Evolutionary conservation across 2,113 vertebrate species (phyloP), one percentile per base, ranked within the genome.

Genomic region (Gymnocephalus cernua): DNA sequence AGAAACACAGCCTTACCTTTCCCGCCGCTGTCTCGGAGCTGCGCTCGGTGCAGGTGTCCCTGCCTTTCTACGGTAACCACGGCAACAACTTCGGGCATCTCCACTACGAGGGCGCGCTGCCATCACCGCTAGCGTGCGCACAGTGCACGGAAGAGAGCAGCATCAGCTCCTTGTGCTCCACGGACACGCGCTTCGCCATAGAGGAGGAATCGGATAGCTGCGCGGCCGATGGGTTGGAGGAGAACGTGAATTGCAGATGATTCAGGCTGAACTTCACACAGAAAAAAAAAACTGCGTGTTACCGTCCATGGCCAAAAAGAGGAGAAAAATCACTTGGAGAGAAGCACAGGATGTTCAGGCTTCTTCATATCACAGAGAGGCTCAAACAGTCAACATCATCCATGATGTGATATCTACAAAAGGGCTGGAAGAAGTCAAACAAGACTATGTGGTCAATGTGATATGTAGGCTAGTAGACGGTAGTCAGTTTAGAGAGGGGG

Each of bases 121-220:
- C 96, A 0, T 95, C 96, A 0, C 95, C 97, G 7, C 91, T 98
- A 66, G 96, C 97, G 70, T 99, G 97, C 0, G 94, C 95, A 27
- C 92, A 97, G 79, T 98, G 97, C 93, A 93, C 96, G 92, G 98
- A 98, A 85, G 96, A 97, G 56, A 97, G 96, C 92, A 99, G 98
- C 0, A 87, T 97, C 61, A 98, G 97, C 87, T 99, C 98, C 0
- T 96, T 98, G 70, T 97, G 97, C 87, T 99, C 96, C 19, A 96
- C 96, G 21, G 98, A 99, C 0, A 93, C 96, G 62, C 97, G 95
- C 86, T 89, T 97, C 87, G 95, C 97, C 83, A 98, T 98, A 65
- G 96, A 99, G 91, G 98, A 98, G 92, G 98, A 98, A 86, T 92
- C 96, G 2, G 96, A 97, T 21, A 88, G 94, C 1, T 95, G 95